Evolutionary conservation across 2,888 invertebrate species (phyloP).

Genomic region (Sinodicranocentrus sp.): DNA sequence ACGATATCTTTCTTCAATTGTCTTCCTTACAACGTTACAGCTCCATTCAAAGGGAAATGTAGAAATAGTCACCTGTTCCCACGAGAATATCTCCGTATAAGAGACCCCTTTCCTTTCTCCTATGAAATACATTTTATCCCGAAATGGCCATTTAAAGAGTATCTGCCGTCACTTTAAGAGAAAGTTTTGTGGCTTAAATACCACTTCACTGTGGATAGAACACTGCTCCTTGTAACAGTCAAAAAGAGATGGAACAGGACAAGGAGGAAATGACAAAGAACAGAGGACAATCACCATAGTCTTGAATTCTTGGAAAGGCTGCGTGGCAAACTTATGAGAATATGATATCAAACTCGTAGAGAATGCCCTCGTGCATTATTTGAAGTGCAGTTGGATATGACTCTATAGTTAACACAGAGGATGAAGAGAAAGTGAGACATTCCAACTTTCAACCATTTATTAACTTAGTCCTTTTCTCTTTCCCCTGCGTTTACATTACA

Average conservation of each 20-base stretch:
- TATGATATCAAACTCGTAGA: slow-evolving; percentile 17
- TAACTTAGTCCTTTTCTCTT: slow-evolving; percentile 8
- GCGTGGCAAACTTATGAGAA: slow-evolving; percentile 19
- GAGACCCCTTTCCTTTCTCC: neutral
- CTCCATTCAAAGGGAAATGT: slow-evolving; percentile 12
- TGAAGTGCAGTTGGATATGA: slow-evolving; percentile 20
- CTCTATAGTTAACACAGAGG: neutral
- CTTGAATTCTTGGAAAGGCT: neutral
- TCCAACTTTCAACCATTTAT: slow-evolving; percentile 38
- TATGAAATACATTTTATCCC: neutral
- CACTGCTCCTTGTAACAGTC: no score
- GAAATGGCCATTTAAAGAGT: slow-evolving; percentile 33
- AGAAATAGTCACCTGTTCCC: slow-evolving; percentile 52
- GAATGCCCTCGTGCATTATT: slow-evolving; percentile 6
- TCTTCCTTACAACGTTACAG: neutral
- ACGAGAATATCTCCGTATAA: slow-evolving; percentile 25
- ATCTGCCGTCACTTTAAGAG: neutral
- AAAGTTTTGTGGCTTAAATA: neutral
- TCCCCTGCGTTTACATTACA: neutral
- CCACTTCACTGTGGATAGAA: neutral
- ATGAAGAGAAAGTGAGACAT: slow-evolving; percentile 28
- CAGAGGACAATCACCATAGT: no score
- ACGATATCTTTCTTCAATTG: slow-evolving; percentile 16
- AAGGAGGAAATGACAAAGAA: neutral
- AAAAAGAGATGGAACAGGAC: neutral